Conservation (phyloP, 2,797 vertebrate species). For the Serranus cabrilla region DNA sequence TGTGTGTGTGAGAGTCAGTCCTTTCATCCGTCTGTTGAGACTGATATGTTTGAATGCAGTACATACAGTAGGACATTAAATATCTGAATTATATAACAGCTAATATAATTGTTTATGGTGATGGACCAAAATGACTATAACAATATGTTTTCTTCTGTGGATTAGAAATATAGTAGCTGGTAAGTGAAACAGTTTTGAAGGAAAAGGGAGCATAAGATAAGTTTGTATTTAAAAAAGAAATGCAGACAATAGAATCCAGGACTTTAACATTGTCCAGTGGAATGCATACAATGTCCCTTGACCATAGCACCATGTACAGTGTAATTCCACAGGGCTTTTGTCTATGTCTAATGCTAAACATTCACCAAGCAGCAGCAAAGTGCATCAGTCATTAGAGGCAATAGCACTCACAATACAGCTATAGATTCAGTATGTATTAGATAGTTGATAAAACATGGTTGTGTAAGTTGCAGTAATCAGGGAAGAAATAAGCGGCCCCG, state of each 20-base stretch:
- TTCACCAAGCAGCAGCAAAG: no score
- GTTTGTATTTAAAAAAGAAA: not conserved
- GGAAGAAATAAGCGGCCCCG: no score
- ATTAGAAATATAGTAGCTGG: not conserved
- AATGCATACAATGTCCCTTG: not conserved
- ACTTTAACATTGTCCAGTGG: not conserved
- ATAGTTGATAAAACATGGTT: no score
- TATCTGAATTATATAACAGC: not conserved
- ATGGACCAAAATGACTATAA: not conserved
- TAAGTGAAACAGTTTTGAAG: not conserved
- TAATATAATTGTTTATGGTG: not conserved
- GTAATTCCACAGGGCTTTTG: not conserved
- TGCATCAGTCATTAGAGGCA: no score
- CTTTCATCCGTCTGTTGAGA: conserved; percentile 1
- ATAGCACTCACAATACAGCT: no score
- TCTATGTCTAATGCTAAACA: not conserved
- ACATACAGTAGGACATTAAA: not conserved
- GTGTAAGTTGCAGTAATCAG: no score
- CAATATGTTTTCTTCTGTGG: not conserved
- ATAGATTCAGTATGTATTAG: no score
- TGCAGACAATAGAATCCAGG: not conserved
- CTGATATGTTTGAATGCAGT: conserved; percentile 3
- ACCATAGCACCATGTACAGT: not conserved
- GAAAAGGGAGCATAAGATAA: not conserved
- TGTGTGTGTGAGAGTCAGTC: not conserved